Evolutionary conservation across 2,113 vertebrate genomes (phyloP), one percentile per base, ranked within the genome.

Genomic region (Toxostoma redivivum): DNA sequence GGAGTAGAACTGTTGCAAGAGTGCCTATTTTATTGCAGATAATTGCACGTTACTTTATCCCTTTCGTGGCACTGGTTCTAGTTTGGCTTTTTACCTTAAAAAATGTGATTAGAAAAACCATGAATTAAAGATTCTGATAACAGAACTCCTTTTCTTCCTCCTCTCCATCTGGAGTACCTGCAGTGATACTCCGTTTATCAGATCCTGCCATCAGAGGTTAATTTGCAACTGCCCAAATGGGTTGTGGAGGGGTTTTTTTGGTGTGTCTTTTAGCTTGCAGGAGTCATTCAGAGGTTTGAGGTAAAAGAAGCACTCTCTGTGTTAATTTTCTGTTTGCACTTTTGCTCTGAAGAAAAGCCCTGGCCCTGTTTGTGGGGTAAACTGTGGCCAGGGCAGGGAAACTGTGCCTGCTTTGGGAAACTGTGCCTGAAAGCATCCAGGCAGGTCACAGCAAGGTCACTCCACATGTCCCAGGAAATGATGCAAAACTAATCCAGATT

Each of bases 401-500:
- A 70, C 4, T 15, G 53, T 67, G 21, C 45, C 79, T 81, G 84
- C 86, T 94, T 95, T 95, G 65, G 92, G 91, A 96, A 94, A 80
- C 85, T 88, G 95, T 54, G 60, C 64, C 72, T 97, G 93, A 97
- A 97, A 97, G 95, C 97, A 96, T 89, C 82, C 82, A 7, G 51
- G 57, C 91, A 86, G 98, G 97, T 98, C 97, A 97, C 62, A 66
- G 66, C 51, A 79, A 97, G 98, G 98, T 98, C 98, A 94, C 96
- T 94, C 93, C 84, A 19, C 94, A 94, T 96, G 97, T 97, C 96
- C 97, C 97, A 98, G 98, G 98, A 99, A 98, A 97, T 96, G 98
- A 98, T 97, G 97, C 98, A 97, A 97, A 98, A 97, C 98, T 99
- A 99, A 99, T 99, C 99, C 98, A 97, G 93, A 97, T 98, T 97